These are phyloP conservation scores for Lepeophtheirus salmonis DNA, from an alignment of 1,140 invertebrate genomes.

Conservation along the genomic window DNA sequence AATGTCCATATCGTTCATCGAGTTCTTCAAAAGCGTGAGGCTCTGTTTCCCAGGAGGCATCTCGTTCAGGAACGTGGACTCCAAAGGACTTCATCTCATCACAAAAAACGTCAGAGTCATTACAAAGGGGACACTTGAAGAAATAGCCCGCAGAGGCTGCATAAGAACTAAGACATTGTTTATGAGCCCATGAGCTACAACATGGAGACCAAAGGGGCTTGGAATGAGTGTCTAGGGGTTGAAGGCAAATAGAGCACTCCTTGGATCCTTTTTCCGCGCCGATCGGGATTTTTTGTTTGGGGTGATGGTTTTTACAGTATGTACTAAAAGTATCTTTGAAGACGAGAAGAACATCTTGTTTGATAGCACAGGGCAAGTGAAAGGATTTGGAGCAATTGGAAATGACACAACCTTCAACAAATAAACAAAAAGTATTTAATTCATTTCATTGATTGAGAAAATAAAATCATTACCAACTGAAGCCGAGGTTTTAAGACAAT, in stretches of 20 bases:
- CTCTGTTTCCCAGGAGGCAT: constrained; percentile 46
- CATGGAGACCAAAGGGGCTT: constrained; percentile 4
- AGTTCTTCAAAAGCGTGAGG: constrained; percentile 42
- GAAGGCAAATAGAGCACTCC: constrained; percentile 36
- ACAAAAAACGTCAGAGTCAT: constrained; percentile 39
- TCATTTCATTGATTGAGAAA: neutral
- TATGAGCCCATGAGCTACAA: constrained; percentile 5
- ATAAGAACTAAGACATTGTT: constrained; percentile 31
- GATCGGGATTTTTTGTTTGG: constrained; percentile 32
- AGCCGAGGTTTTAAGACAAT: constrained; percentile 38
- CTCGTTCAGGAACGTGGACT: constrained; percentile 43
- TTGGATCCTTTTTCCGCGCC: constrained; percentile 21
- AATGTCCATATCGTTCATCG: constrained; percentile 35
- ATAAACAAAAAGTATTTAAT: neutral
- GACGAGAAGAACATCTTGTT: constrained; percentile 37
- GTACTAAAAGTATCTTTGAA: constrained; percentile 35
- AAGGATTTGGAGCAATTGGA: neutral
- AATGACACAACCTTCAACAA: constrained; percentile 26
- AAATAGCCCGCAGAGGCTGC: constrained; percentile 43
- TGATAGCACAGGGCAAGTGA: constrained; percentile 41
- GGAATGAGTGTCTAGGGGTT: neutral
- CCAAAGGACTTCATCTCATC: constrained; percentile 39
- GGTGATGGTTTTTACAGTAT: constrained; percentile 38
- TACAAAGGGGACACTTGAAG: constrained; percentile 47
- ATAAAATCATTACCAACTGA: constrained; percentile 33